Base-by-base conservation (phyloP, 2,113 vertebrate species). In the Lutjanus erythropterus region DNA sequence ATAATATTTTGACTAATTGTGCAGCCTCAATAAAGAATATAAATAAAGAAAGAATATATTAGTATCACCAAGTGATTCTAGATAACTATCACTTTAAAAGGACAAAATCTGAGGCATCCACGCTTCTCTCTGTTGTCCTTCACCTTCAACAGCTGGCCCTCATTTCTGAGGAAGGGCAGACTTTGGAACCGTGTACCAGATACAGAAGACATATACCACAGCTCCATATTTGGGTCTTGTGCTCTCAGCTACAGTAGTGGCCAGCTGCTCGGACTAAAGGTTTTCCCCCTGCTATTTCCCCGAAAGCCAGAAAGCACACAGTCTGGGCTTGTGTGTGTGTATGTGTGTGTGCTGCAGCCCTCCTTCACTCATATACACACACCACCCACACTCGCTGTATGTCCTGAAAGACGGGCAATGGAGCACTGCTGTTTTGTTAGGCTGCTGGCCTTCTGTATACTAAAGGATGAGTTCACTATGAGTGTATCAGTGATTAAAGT, bases 151-250 rank as follows among this genome's bases (percentile, higher is more conserved):
- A 92, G 90, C 90, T 91, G 89, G 88, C 65, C 75, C 59, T 81
- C 53, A 60, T 88, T 87, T 75, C 60, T 29, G 75, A 83, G 80
- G 65, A 89, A 79, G 71, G 35, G 41, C 76, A 81, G 76, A 80
- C 81, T 89, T 80, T 88, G 71, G 69, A 74, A 84, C 61, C 50
- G 75, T 84, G 86, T 60, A 86, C 78, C 87, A 92, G 90, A 92
- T 89, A 83, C 82, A 71, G 78, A 73, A 86, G 82, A 89, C 85
- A 39, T 89, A 80, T 80, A 90, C 71, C 76, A 78, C 68, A 80
- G 74, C 86, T 90, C 93, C 93, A 88, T 92, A 92, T 93, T 92
- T 92, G 88, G 92, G 65, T 84, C 83, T 89, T 31, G 47, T 56
- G 71, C 73, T 90, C 80, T 60, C 73, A 84, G 88, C 80, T 83